Conservation (phyloP, 2,888 invertebrate genomes). For the Harmothoe impar region DNA sequence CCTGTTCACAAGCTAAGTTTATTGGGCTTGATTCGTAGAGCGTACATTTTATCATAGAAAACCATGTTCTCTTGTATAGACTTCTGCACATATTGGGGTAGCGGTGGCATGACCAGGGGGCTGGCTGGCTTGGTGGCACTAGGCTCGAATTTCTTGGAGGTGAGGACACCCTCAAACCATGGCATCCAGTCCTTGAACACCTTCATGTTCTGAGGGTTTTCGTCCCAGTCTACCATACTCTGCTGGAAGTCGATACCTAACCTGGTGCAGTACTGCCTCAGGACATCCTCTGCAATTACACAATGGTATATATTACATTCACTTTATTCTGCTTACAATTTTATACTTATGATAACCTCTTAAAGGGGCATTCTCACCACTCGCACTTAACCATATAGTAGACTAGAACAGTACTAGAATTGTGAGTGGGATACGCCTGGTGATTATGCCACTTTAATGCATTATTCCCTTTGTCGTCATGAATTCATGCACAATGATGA, state of each 20-base stretch:
- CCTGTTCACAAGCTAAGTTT: constrained; percentile 57
- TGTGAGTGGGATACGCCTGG: no score
- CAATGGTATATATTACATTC: not conserved
- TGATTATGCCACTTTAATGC: no score
- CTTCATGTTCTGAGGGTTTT: constrained; percentile 69
- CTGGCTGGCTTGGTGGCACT: constrained; percentile 73
- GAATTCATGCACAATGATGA: no score
- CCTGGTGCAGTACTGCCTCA: constrained; percentile 72
- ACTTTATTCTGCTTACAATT: no score
- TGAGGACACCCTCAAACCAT: constrained; percentile 74
- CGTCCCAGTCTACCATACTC: constrained; percentile 74
- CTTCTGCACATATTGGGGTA: constrained; percentile 71
- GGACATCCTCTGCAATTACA: constrained; percentile 69
- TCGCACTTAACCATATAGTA: no score
- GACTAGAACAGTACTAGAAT: no score
- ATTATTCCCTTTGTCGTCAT: no score
- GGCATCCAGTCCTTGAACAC: constrained; percentile 75
- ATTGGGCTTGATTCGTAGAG: constrained; percentile 69
- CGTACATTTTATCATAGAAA: constrained; percentile 71
- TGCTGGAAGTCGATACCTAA: constrained; percentile 71
- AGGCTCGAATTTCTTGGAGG: constrained; percentile 72
- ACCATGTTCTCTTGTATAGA: constrained; percentile 72
- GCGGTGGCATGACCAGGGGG: constrained; percentile 70
- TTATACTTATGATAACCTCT: no score
- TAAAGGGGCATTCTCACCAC: no score